Evolutionary conservation across 2,797 vertebrate genomes (phyloP).

Genomic region (Lepilemur septentrionalis): DNA sequence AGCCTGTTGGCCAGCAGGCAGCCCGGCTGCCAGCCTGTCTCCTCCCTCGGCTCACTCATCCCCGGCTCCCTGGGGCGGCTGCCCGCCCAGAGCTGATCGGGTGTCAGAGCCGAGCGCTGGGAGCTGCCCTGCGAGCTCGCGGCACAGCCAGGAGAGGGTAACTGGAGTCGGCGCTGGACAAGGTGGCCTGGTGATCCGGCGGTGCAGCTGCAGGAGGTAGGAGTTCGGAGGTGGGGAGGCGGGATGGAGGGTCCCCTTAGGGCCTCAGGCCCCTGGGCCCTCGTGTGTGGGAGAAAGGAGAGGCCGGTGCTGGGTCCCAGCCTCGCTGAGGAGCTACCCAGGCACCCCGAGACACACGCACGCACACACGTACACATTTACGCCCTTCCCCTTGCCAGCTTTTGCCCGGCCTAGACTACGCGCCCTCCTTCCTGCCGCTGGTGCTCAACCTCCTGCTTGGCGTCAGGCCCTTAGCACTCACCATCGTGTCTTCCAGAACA

Average conservation of each 20-base stretch:
- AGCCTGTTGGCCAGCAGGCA: background rate
- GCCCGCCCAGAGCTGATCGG: conserved; percentile 10
- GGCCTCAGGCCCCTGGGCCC: background rate
- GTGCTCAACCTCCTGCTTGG: background rate
- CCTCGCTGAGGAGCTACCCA: background rate
- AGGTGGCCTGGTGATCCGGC: background rate
- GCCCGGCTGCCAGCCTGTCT: background rate
- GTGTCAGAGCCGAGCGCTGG: conserved; percentile 36
- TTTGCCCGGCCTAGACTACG: background rate
- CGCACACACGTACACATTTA: accelerated
- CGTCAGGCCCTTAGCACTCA: background rate
- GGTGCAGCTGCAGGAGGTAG: conserved; percentile 43
- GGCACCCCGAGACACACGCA: background rate
- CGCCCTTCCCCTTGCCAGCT: background rate
- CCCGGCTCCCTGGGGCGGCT: background rate
- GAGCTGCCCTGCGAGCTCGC: background rate
- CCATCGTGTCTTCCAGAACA: background rate
- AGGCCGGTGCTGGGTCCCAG: background rate
- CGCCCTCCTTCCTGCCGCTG: background rate
- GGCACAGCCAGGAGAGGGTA: conserved; percentile 46
- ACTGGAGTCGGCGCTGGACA: conserved; percentile 33
- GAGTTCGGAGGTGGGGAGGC: background rate
- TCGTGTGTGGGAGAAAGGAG: background rate
- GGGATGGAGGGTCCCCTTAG: background rate
- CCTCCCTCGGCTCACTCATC: conserved; percentile 63